Base-by-base conservation (phyloP, 2,888 invertebrate species). In the Troilus luridus region DNA sequence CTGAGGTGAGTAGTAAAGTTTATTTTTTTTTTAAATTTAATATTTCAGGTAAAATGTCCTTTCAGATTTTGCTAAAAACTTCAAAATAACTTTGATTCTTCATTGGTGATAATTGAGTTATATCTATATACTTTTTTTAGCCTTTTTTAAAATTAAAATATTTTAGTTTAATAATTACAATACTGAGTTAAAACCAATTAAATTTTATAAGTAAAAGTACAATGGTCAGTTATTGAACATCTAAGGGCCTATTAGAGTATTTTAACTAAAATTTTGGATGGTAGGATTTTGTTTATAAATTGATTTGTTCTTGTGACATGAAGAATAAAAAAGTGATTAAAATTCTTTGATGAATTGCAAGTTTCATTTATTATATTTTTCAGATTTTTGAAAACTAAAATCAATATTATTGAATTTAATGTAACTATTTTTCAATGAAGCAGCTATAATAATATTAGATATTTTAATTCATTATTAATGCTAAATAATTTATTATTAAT, bases 1-100 rank as follows among this genome's bases (percentile, higher is more conserved):
- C 98, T 93, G 98, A 98, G 98, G 98, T 98, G 95, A 96, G 98
- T 96, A 91, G 91, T 64, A 12, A 21, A 85, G 11, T 56, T 85
- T 85, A 17, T 7, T 17, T 77, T 41, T 77, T 77, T 41, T 77
- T 17, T 77, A 0, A 0, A 17, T 41, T 59, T 41, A 19, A 72
- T 1, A 8, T 77, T 77, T 77, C 72, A 77, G 72, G 72, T 67
- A 67, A 12, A 14, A 67, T 27, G 6, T 24, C 5, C 11, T 27
- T 5, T 67, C 24, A 14, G 24, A 67, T 67, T 24, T 24, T 27
- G 12, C 12, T 24, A 0, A 12, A 14, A 27, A 12, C 27, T 67
- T 67, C 14, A 14, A 24, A 24, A 67, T 3, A n/a, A 11, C n/a
- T 27, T 7, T 67, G 14, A 12, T 24, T 12, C 6, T 14, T 14